These are phyloP conservation scores for Hylyphantes graminicola DNA, from an alignment of 1,140 invertebrate species.

Conservation along the genomic window DNA sequence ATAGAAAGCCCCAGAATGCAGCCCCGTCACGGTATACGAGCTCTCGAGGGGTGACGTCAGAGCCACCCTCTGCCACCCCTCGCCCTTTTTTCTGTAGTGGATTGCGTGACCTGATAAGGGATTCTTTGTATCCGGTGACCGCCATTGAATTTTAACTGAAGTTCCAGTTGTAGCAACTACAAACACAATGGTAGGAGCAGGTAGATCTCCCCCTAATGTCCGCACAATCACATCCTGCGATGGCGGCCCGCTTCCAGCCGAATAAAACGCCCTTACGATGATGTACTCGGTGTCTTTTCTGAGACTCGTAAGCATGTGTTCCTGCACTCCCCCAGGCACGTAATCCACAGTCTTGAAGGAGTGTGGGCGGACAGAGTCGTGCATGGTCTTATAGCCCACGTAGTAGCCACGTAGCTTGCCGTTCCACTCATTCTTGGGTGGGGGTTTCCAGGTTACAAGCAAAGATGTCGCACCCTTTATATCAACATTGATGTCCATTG, in stretches of 20 bases:
- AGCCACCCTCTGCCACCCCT: slow-evolving; percentile 55
- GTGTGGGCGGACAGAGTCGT: slow-evolving; percentile 49
- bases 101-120: slow-evolving; percentile 36
- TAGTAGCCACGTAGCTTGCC: slow-evolving; percentile 88
- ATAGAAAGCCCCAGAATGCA: slow-evolving; percentile 85
- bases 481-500: no score
- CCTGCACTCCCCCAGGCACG: slow-evolving; percentile 27
- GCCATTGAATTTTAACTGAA: slow-evolving; percentile 62
- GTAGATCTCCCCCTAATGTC: no score
- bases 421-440: slow-evolving; percentile 89
- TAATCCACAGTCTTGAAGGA: slow-evolving; percentile 58
- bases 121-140: slow-evolving; percentile 34
- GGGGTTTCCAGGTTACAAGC: slow-evolving; percentile 71
- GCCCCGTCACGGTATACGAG: no score
- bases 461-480: no score
- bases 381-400: slow-evolving; percentile 62
- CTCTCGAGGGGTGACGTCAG: slow-evolving; percentile 59
- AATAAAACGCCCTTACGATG: no score
- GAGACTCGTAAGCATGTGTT: no score
- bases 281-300: no score
- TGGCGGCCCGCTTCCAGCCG: no score
- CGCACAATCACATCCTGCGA: no score
- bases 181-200: no score
- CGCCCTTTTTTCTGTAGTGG: slow-evolving; percentile 52
- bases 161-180: no score